Evolutionary conservation across 1,140 invertebrate species (phyloP).

Genomic region (Pogonomyrmex californicus): DNA sequence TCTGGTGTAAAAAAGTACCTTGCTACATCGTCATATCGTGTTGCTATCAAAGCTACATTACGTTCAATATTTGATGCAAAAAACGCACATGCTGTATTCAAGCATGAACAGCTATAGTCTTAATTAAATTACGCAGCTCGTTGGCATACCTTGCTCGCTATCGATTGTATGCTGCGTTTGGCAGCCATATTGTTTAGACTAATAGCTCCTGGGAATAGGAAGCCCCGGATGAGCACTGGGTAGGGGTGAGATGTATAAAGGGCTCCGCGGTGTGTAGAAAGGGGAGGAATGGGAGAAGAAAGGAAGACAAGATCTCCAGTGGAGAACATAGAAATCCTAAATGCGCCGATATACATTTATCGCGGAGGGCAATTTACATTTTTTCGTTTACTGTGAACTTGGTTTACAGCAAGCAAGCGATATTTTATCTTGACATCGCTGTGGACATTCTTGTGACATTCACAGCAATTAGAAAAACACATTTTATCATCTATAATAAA

Average conservation of each 20-base stretch:
- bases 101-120: slow-evolving; percentile 72
- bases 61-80: slow-evolving; percentile 40
- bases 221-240: slow-evolving; percentile 72
- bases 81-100: slow-evolving; percentile 22
- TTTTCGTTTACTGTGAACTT: slow-evolving; percentile 74
- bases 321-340: slow-evolving; percentile 67
- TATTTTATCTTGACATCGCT: slow-evolving; percentile 9
- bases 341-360: slow-evolving; percentile 71
- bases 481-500: not conserved
- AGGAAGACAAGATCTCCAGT: slow-evolving; percentile 57
- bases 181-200: slow-evolving; percentile 86
- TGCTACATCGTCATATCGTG: not conserved
- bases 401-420: slow-evolving; percentile 54
- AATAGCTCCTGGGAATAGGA: slow-evolving; percentile 84
- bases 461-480: not conserved
- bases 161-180: slow-evolving; percentile 85
- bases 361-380: slow-evolving; percentile 79
- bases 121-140: slow-evolving; percentile 80
- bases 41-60: slow-evolving; percentile 14
- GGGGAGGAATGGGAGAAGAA: slow-evolving; percentile 61
- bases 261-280: slow-evolving; percentile 62
- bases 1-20: slow-evolving; percentile 24
- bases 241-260: slow-evolving; percentile 73
- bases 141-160: slow-evolving; percentile 77
- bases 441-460: not conserved